These are phyloP conservation scores for Amphibalanus amphitrite DNA, from an alignment of 1,140 invertebrate species.

Conservation along the genomic window DNA sequence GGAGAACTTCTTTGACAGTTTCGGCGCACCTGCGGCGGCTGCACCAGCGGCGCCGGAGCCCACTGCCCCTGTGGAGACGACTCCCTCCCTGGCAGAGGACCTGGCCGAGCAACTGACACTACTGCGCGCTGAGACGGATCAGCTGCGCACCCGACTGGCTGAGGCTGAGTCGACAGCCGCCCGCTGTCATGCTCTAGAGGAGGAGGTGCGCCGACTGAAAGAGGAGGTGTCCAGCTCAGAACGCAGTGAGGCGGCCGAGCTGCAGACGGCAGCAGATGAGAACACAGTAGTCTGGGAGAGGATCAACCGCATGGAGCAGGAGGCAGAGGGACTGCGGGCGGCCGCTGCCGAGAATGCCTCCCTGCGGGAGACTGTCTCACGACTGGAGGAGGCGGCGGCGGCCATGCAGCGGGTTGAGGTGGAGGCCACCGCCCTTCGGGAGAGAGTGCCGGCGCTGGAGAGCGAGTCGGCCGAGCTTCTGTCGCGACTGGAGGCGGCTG, in stretches of 20 bases:
- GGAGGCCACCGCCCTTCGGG: background rate
- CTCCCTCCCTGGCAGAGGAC: background rate
- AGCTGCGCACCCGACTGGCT: background rate
- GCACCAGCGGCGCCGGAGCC: no score
- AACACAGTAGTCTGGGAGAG: background rate
- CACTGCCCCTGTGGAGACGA: background rate
- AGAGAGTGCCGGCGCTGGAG: no score
- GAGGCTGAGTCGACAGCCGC: background rate
- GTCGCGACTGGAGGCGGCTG: background rate
- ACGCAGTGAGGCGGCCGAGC: background rate
- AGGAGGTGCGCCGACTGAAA: background rate
- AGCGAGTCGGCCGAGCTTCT: background rate
- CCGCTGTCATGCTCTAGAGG: background rate
- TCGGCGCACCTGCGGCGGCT: background rate
- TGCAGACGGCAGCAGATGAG: background rate
- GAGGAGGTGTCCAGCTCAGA: background rate
- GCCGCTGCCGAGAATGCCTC: no score
- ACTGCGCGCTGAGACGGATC: background rate
- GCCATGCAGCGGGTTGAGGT: background rate
- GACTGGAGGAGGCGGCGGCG: background rate
- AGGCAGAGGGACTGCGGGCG: background rate
- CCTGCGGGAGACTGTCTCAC: no score
- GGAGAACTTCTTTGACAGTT: background rate
- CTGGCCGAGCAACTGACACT: background rate
- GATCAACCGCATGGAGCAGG: background rate